phyloP scores from a whole-genome alignment of 2,888 invertebrate genomes.

The Tenthredo mesomela region DNA sequence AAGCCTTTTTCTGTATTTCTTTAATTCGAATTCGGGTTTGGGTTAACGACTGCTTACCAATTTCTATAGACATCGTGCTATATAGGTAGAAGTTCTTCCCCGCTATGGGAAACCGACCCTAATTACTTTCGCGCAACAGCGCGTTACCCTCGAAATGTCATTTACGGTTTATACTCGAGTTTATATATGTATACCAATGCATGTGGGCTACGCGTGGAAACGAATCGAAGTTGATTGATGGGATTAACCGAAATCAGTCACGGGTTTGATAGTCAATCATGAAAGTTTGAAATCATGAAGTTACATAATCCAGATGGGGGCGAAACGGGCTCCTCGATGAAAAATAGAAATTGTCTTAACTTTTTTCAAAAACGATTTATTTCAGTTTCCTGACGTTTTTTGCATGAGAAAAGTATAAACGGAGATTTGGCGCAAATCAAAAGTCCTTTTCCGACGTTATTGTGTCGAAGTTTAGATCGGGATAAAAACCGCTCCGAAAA shows the following conservation, averaged over 20 bases:
- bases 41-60: neutral
- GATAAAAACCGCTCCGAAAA: neutral
- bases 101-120: neutral
- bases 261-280: neutral
- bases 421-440: no score
- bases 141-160: neutral
- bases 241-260: neutral
- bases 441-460: neutral
- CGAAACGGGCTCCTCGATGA: no score
- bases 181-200: neutral
- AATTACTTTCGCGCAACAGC: neutral
- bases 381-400: no score
- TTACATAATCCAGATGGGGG: neutral
- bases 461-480: neutral
- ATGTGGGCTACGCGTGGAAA: neutral
- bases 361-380: no score
- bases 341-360: no score
- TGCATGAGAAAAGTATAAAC: no score
- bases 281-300: neutral
- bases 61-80: neutral
- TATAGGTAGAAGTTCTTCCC: neutral
- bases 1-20: neutral
- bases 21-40: neutral
- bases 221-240: neutral
- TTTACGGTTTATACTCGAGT: neutral